phyloP scores from a whole-genome alignment of 2,113 vertebrate species.

The Catharus fuscescens region DNA sequence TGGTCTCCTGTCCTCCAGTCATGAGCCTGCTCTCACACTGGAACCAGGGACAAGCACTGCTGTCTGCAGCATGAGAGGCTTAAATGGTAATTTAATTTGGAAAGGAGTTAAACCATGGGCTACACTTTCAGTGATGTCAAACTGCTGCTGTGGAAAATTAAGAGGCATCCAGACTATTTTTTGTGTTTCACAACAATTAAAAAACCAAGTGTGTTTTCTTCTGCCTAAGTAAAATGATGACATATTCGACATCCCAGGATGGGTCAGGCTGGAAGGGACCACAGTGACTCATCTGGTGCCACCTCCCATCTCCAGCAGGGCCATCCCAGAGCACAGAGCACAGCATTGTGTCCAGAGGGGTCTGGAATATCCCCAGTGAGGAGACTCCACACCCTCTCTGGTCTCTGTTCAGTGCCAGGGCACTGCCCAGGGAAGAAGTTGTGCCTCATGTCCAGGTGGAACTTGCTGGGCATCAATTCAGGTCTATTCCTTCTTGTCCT shows the following conservation, averaged over 20 bases:
- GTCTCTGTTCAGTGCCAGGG: fast-evolving
- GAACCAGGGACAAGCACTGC: not conserved
- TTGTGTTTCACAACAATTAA: not conserved
- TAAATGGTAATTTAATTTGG: not conserved
- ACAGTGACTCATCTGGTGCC: not conserved
- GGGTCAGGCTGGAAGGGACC: not conserved
- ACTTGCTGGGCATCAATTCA: not conserved
- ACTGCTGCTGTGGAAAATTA: not conserved
- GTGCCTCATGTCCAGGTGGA: not conserved
- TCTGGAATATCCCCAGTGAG: not conserved
- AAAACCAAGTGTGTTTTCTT: not conserved
- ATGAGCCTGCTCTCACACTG: fast-evolving
- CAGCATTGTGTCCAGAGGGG: not conserved
- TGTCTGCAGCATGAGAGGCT: not conserved
- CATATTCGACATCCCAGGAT: not conserved
- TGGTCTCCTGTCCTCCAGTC: not conserved
- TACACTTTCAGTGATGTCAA: not conserved
- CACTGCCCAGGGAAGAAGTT: not conserved
- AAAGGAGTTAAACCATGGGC: not conserved
- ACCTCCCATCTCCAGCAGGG: not conserved
- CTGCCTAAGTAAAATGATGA: not conserved
- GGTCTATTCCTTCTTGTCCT: not conserved
- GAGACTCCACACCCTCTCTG: not conserved
- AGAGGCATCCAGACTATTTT: not conserved
- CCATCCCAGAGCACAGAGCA: not conserved